A percentile compares a stretch with the other conserved stretches of the same genome.
Evolutionary conservation across 2,888 invertebrate species (phyloP).

Genomic region (Dasysyrphus tricinctus): DNA sequence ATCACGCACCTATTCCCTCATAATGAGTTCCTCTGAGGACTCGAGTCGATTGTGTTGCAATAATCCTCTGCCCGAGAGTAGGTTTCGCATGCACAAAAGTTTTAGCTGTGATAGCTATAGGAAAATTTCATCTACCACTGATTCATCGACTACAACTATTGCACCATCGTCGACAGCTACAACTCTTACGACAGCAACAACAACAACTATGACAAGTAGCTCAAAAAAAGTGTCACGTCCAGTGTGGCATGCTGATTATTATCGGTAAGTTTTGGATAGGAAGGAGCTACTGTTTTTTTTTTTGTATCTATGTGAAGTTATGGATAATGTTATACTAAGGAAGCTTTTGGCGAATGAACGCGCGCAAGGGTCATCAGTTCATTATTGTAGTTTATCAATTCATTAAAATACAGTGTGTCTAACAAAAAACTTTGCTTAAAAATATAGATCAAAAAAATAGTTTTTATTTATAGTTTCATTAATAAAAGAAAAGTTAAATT

Average conservation of each 20-base stretch:
- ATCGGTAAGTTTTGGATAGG: slow-evolving; percentile 85
- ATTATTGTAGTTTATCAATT: slow-evolving; percentile 40
- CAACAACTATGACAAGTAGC: slow-evolving; percentile 79
- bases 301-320: background rate
- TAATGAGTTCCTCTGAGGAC: slow-evolving; percentile 84
- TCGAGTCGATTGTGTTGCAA: slow-evolving; percentile 81
- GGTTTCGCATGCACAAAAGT: slow-evolving; percentile 80
- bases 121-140: slow-evolving; percentile 60
- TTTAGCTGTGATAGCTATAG: slow-evolving; percentile 81
- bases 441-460: no score
- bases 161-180: slow-evolving; percentile 77
- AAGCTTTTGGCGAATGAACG: slow-evolving; percentile 65
- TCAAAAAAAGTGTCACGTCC: slow-evolving; percentile 80
- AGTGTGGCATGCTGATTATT: slow-evolving; percentile 87
- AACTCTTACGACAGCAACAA: slow-evolving; percentile 81
- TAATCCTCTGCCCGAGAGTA: slow-evolving; percentile 73
- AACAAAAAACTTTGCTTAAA: background rate
- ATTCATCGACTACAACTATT: slow-evolving; percentile 74
- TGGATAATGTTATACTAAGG: slow-evolving; percentile 10
- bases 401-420: slow-evolving; percentile 55
- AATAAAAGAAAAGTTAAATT: no score
- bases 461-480: no score
- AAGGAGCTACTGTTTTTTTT: slow-evolving; percentile 4
- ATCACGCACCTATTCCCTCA: slow-evolving; percentile 84
- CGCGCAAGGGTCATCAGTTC: slow-evolving; percentile 54